Base-by-base conservation (phyloP, 2,797 vertebrate species). In the Eulemur coronatus region DNA sequence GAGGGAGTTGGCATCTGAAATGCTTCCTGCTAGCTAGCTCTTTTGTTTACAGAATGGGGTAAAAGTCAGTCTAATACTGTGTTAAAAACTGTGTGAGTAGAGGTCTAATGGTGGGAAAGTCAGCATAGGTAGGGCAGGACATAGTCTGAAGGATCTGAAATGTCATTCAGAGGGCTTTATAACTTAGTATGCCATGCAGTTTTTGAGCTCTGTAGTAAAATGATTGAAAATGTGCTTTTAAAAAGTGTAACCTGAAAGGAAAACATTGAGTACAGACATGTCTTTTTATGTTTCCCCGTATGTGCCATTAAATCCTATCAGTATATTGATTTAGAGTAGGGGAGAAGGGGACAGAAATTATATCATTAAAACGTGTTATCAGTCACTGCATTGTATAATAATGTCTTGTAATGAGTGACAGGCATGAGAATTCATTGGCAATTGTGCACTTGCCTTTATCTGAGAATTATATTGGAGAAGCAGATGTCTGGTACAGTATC, bases 161-260 rank as follows among this genome's bases (percentile, higher is more conserved):
- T 18, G 8, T 35, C 20, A 5, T 3, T 41, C 18, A 1, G 48
- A 52, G 24, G 11, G 20, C 14, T 67, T 88, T 5, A 9, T 70
- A 41, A 48, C 46, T 82, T 50, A 8, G 17, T 9, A 9, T 20
- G 33, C 38, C 0, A 0, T 48, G 67, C 33, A 1, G 2, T 28
- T 52, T 57, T 26, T 48, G 41, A 46, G 28, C 13, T n/a, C 26
- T 61, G 8, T 50, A 7, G 38, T 73, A 70, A 93, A 75, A 11
- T 92, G 59, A 80, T n/a, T 35, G 18, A 65, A 78, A 26, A 24
- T n/a, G 18, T n/a, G 15, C 10, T 89, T 82, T 80, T 33, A 81
- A n/a, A 46, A 61, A 80, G 26, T 46, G 13, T 46, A 18, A 57
- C 26, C 43, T 67, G 61, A 6, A n/a, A 59, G 70, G 48, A 84